These are phyloP conservation scores for Platycercus adscitus DNA, from an alignment of 2,113 vertebrate genomes.

Conservation along the genomic window DNA sequence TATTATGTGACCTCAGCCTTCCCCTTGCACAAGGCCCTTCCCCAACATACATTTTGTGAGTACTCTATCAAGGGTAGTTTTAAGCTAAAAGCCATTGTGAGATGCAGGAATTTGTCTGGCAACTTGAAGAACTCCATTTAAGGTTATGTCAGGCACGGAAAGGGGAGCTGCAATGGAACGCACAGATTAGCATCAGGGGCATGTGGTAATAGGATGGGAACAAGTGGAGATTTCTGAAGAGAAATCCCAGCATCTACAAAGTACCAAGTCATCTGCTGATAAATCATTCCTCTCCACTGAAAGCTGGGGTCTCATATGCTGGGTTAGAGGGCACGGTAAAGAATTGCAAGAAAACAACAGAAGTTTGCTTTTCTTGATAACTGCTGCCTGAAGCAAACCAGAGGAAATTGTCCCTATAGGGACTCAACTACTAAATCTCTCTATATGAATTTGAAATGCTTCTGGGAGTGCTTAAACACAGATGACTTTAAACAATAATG, in stretches of 20 bases:
- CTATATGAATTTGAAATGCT: constrained; percentile 51
- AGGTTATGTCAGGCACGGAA: neutral
- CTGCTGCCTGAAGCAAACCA: constrained; percentile 51
- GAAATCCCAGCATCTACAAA: neutral
- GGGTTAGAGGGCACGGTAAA: neutral
- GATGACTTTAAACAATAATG: constrained; percentile 42
- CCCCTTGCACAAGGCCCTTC: neutral
- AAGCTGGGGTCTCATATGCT: neutral
- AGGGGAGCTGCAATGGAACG: neutral
- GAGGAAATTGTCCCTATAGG: constrained; percentile 50
- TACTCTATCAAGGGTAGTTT: neutral
- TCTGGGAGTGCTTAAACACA: constrained; percentile 52
- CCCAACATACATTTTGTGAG: neutral
- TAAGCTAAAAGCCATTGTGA: constrained; percentile 1
- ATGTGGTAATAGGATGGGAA: neutral
- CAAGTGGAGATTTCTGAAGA: neutral
- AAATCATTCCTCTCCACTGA: neutral
- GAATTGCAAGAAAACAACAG: constrained; percentile 40
- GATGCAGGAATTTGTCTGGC: neutral
- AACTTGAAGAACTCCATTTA: constrained; percentile 12
- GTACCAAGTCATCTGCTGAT: neutral
- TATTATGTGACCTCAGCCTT: constrained; percentile 1
- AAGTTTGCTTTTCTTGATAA: constrained; percentile 63
- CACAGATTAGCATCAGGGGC: neutral
- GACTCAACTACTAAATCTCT: constrained; percentile 47